Evolutionary conservation across 2,888 invertebrate genomes (phyloP).

Genomic region (Pollenia angustigena): DNA sequence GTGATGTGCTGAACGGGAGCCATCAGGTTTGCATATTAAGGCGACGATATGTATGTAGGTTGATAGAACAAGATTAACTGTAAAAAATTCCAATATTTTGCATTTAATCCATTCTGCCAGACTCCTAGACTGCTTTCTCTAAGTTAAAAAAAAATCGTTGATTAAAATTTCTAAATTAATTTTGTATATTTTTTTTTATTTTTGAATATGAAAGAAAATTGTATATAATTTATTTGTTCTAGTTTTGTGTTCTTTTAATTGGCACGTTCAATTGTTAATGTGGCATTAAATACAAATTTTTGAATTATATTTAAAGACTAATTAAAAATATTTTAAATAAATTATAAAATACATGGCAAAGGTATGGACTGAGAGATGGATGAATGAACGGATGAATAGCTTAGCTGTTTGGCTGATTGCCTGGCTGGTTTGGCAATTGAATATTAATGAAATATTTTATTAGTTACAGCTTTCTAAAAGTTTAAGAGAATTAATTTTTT

Average conservation of each 20-base stretch:
- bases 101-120: no score
- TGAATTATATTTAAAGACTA: conserved; percentile 22
- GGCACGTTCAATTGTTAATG: conserved; percentile 77
- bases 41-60: no score
- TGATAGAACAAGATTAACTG: no score
- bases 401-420: background rate
- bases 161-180: no score
- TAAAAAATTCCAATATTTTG: no score
- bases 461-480: background rate
- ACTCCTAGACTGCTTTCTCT: no score
- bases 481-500: no score
- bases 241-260: conserved; percentile 76
- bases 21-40: no score
- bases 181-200: background rate
- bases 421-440: background rate
- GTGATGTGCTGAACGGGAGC: no score
- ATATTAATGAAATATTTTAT: conserved; percentile 13
- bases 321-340: conserved; percentile 35
- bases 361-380: background rate
- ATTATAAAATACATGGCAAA: background rate
- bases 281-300: conserved; percentile 76
- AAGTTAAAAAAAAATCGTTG: no score
- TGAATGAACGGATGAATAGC: background rate
- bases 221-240: conserved; percentile 38
- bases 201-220: background rate